Evolutionary conservation across 2,113 vertebrate genomes (phyloP).

Genomic region (Megatriorchis doriae): DNA sequence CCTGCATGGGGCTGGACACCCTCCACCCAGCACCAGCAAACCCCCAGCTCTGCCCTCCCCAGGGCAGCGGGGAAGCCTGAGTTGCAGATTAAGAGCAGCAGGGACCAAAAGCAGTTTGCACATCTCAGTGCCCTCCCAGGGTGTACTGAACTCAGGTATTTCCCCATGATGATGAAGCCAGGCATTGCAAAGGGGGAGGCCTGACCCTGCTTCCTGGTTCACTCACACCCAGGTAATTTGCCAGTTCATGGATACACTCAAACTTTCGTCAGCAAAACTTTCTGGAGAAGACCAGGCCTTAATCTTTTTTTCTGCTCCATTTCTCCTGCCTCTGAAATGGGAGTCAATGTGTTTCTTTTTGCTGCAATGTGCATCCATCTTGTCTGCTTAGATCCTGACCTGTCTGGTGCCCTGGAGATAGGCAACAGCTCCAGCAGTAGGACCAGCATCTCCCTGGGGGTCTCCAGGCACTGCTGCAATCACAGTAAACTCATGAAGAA

Average conservation of each 20-base stretch:
- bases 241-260: background rate
- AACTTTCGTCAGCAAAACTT: slow-evolving; percentile 1
- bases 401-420: background rate
- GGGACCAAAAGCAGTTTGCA: background rate
- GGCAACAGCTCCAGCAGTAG: background rate
- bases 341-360: background rate
- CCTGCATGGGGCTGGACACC: background rate
- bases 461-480: background rate
- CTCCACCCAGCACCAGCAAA: background rate
- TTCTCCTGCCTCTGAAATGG: background rate
- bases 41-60: background rate
- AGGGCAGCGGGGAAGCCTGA: background rate
- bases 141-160: background rate
- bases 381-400: slow-evolving; percentile 44
- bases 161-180: background rate
- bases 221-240: background rate
- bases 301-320: slow-evolving; percentile 39
- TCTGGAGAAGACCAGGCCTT: background rate
- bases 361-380: slow-evolving; percentile 16
- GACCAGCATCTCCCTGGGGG: background rate
- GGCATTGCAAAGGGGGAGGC: background rate
- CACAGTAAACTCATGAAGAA: background rate
- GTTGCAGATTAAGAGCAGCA: background rate
- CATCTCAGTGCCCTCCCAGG: background rate
- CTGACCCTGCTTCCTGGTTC: background rate